Evolutionary conservation across 2,797 vertebrate species (phyloP), one percentile per base, ranked within the genome.

Genomic region (Corythornis leucogaster): DNA sequence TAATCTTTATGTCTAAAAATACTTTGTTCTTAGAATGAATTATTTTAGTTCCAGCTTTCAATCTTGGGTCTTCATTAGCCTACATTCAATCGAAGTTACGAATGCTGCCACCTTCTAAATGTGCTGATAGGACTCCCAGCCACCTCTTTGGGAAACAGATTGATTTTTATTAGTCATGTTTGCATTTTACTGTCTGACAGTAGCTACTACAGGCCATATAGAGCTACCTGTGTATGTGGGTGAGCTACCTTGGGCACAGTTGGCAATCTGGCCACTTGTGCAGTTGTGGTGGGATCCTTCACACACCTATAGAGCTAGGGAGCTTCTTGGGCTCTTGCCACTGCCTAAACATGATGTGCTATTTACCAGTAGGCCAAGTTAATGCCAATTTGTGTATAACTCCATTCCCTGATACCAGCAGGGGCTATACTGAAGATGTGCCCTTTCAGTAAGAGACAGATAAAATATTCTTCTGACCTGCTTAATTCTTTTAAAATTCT

Each of bases 11-110:
- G 17, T 77, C 59, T 74, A 35, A 78, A 93, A 90, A 78, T 4
- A 3, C 0, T 3, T 26, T 77, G 9, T 26, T 70, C 35, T 64
- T 57, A 30, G 8, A 42, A n/a, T 64, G 33, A 86, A 43, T 68
- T 54, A 20, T 12, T 67, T 87, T 4, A 33, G 15, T 45, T 80
- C 71, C 38, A 61, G 4, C 18, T 85, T 91, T 88, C 38, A 30
- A 1, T n/a, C 28, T 26, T 0, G 0, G 15, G 21, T 30, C 13
- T 81, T 54, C 2, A 1, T 24, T 40, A 25, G 15, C 30, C 30
- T 35, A 87, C 40, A 6, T 71, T 62, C 38, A 45, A 15, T n/a
- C 61, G 71, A 64, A 54, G 19, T 80, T 67, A 77, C 18, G 50
- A 83, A 40, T 20, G 15, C 8, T 74, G 22, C 33, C 26, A 2